These are phyloP conservation scores for Parascotia fuliginaria DNA, from an alignment of 2,888 invertebrate genomes.

Conservation along the genomic window DNA sequence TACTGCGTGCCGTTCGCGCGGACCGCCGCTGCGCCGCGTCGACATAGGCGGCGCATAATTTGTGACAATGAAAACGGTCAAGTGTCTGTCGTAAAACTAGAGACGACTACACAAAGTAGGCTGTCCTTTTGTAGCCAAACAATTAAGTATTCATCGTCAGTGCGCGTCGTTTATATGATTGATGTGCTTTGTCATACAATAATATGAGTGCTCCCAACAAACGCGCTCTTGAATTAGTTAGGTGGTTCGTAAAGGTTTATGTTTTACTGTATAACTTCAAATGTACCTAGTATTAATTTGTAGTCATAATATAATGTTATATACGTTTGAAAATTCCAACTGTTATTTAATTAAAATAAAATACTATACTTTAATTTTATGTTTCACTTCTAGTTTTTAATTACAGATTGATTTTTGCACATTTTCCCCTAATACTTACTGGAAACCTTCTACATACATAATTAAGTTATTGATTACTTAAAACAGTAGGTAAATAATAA, in stretches of 20 bases:
- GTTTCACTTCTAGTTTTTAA: no score
- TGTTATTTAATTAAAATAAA: not conserved
- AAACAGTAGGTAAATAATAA: not conserved
- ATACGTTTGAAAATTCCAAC: not conserved
- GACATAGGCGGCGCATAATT: conserved; percentile 63
- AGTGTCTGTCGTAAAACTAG: conserved; percentile 79
- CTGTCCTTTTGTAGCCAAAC: conserved; percentile 73
- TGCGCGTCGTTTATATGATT: conserved; percentile 57
- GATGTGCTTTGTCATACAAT: conserved; percentile 55
- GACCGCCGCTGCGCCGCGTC: conserved; percentile 53
- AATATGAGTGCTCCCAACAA: conserved; percentile 27
- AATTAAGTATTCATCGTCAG: conserved; percentile 72
- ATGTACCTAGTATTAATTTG: not conserved
- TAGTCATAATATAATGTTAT: not conserved
- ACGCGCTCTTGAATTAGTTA: conserved; percentile 24
- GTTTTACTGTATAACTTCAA: not conserved
- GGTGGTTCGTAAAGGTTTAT: conserved; percentile 20
- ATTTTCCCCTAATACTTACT: no score
- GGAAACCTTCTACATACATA: no score
- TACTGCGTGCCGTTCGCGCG: conserved; percentile 46
- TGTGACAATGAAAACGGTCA: conserved; percentile 77
- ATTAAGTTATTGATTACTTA: not conserved
- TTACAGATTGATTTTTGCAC: no score
- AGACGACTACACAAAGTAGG: conserved; percentile 70
- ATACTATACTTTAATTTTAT: no score